These are phyloP conservation scores for Hofmannophila pseudospretella DNA, from an alignment of 2,888 invertebrate species.

Conservation along the genomic window DNA sequence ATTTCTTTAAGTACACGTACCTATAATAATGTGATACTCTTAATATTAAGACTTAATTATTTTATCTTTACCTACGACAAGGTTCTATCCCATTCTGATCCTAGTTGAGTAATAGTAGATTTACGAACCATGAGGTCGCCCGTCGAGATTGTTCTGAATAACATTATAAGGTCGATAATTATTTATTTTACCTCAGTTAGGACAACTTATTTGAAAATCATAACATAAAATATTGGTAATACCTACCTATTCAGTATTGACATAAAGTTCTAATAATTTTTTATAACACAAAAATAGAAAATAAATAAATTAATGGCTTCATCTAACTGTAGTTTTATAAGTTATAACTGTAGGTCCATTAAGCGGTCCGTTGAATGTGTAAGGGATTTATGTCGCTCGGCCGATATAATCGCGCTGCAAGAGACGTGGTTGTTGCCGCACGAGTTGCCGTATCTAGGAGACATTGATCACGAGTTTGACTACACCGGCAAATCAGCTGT, in stretches of 20 bases:
- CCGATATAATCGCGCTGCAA: not conserved
- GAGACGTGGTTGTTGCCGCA: not conserved
- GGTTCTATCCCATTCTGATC: too few species aligned
- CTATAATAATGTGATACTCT: too few species aligned
- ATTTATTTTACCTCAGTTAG: too few species aligned
- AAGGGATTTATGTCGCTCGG: not conserved
- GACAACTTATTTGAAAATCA: too few species aligned
- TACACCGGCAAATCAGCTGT: not conserved
- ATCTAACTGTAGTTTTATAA: not conserved
- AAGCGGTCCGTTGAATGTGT: not conserved
- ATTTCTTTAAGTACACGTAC: too few species aligned
- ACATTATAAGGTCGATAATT: not conserved
- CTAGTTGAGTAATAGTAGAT: too few species aligned
- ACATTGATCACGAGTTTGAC: not conserved
- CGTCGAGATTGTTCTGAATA: too few species aligned
- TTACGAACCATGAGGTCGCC: too few species aligned
- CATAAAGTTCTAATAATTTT: not conserved
- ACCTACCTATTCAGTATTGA: constrained; percentile 7
- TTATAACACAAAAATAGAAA: too few species aligned
- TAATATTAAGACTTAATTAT: too few species aligned
- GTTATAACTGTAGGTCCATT: constrained; percentile 12
- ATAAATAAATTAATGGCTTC: not conserved
- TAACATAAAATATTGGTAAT: too few species aligned
- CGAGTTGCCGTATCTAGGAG: not conserved
- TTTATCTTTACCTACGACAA: too few species aligned